Evolutionary conservation across 2,888 invertebrate species (phyloP).

Genomic region (Caenorhabditis afra): DNA sequence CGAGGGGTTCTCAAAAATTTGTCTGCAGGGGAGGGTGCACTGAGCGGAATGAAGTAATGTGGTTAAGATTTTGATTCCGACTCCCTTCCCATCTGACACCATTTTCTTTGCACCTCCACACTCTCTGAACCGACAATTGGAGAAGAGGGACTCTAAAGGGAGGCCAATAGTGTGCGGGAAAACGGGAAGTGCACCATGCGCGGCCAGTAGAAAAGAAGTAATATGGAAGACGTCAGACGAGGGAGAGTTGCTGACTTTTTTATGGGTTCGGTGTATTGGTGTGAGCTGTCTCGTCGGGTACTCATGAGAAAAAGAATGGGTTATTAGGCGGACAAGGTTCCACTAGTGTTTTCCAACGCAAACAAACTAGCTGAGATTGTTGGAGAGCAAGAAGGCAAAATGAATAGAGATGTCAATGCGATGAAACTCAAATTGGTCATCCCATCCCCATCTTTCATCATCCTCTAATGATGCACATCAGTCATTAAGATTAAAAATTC

Average conservation of each 20-base stretch:
- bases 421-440: slow-evolving; percentile 6
- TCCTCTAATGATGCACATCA: background rate
- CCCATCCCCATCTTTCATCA: background rate
- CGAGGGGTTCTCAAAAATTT: slow-evolving; percentile 10
- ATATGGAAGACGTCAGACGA: slow-evolving; percentile 7
- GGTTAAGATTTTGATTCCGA: slow-evolving; percentile 5
- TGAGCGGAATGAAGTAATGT: background rate
- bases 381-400: background rate
- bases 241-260: slow-evolving; percentile 30
- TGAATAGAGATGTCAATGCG: background rate
- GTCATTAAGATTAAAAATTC: slow-evolving; percentile 23
- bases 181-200: background rate
- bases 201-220: slow-evolving; percentile 10
- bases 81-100: slow-evolving; percentile 10
- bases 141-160: slow-evolving; percentile 18
- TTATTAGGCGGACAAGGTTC: slow-evolving; percentile 43
- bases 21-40: slow-evolving; percentile 7
- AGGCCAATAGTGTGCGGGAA: background rate
- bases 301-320: slow-evolving; percentile 49
- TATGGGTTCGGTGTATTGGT: slow-evolving; percentile 21
- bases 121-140: too few relatives aligned
- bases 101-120: background rate
- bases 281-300: slow-evolving; percentile 29
- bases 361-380: background rate
- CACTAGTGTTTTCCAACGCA: background rate